Percentiles rank a stretch among this genome's conserved stretches.
Conservation (phyloP, 2,888 invertebrate genomes). For the Xanthia togata region DNA sequence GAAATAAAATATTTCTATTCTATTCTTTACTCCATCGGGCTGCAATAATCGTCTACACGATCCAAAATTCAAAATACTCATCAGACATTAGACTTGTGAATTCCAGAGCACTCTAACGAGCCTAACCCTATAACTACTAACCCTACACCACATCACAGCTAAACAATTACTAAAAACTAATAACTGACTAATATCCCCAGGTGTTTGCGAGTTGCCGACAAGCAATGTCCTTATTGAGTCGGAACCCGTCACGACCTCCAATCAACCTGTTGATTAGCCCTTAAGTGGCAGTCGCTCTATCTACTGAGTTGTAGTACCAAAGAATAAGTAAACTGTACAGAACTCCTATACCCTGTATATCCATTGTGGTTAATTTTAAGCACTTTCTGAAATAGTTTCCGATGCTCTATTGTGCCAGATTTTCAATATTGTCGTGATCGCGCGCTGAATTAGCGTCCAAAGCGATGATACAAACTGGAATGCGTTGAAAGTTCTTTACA, state of each 20-base stretch:
- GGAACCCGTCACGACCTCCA: conserved; percentile 74
- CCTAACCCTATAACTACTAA: too few relatives aligned
- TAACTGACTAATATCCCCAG: conserved; percentile 49
- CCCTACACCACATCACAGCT: background rate
- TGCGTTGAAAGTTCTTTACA: background rate
- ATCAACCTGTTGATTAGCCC: conserved; percentile 81
- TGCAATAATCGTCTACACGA: background rate
- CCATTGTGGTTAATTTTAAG: too few relatives aligned
- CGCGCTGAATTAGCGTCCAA: too few relatives aligned
- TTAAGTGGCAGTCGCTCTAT: conserved; percentile 72
- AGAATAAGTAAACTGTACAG: conserved; percentile 14
- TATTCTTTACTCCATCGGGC: too few relatives aligned
- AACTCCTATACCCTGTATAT: background rate
- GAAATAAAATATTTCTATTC: too few relatives aligned
- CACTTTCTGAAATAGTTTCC: too few relatives aligned
- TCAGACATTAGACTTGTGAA: background rate
- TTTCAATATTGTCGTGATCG: too few relatives aligned
- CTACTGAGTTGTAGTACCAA: conserved; percentile 35
- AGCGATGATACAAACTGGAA: too few relatives aligned
- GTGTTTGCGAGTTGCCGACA: conserved; percentile 55
- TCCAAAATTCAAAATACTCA: background rate
- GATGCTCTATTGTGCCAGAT: too few relatives aligned
- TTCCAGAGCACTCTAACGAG: background rate
- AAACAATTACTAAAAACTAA: conserved; percentile 26
- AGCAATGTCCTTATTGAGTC: conserved; percentile 72